Percentiles rank a stretch among this genome's conserved stretches.
Evolutionary conservation across 2,797 vertebrate genomes (phyloP).

Genomic region (Selene dorsalis): DNA sequence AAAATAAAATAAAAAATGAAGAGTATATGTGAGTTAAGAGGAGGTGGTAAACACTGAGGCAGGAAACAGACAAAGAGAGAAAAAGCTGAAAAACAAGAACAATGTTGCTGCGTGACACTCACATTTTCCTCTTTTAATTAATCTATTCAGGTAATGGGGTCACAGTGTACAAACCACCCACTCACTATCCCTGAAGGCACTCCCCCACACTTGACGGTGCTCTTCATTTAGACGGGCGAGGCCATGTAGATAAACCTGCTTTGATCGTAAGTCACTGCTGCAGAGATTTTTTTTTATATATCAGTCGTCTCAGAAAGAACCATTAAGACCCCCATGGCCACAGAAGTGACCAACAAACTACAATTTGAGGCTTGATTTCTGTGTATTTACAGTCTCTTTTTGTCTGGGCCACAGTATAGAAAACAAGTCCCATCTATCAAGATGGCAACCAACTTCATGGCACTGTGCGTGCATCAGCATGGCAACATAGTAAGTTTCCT

Average conservation of each 20-base stretch:
- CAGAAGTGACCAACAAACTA: neutral
- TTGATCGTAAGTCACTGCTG: neutral
- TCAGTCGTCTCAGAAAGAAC: neutral
- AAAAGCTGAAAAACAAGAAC: conserved; percentile 1
- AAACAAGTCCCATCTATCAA: neutral
- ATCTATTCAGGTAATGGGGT: neutral
- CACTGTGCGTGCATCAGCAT: neutral
- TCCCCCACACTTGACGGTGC: neutral
- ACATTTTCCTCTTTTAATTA: neutral
- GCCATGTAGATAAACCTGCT: neutral
- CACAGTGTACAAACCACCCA: neutral
- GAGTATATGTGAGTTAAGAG: neutral
- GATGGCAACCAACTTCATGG: neutral
- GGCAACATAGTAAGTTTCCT: neutral
- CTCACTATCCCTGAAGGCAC: neutral
- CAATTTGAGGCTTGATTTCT: neutral
- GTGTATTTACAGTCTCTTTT: neutral
- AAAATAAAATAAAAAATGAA: neutral
- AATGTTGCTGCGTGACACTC: neutral
- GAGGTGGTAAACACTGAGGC: neutral
- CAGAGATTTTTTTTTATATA: conserved; percentile 2
- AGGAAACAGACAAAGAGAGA: neutral
- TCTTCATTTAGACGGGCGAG: conserved; percentile 4
- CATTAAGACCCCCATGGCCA: neutral
- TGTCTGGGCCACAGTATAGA: neutral